Percentiles rank a stretch among this genome's conserved stretches.
These are phyloP conservation scores for Pangasianodon gigas DNA, from an alignment of 2,113 vertebrate genomes.

Conservation along the genomic window DNA sequence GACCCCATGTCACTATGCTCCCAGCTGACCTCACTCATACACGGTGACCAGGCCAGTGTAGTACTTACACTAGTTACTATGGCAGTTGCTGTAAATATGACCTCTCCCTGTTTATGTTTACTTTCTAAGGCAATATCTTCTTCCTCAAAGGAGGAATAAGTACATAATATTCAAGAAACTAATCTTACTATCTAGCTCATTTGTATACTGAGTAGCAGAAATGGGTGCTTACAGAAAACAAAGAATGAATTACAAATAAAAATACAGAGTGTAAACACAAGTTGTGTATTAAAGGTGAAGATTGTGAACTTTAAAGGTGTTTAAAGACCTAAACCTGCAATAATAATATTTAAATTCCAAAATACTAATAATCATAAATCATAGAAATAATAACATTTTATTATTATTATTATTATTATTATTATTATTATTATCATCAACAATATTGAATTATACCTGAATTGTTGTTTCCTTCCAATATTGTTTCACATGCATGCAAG, in stretches of 20 bases:
- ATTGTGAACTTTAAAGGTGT: no score
- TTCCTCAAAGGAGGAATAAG: background rate
- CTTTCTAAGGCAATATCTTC: background rate
- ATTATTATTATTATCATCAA: background rate
- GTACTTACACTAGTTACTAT: background rate
- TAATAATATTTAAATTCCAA: background rate
- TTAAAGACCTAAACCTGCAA: no score
- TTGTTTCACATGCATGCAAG: background rate
- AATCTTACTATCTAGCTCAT: background rate
- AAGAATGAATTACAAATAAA: background rate
- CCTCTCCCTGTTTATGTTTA: background rate
- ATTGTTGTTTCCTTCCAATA: background rate
- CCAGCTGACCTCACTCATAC: background rate
- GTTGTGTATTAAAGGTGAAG: no score
- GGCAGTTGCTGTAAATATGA: background rate
- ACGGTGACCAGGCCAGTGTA: background rate
- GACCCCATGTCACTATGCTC: no score
- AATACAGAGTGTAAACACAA: no score
- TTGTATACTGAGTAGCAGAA: background rate
- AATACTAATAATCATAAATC: background rate
- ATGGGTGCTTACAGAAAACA: background rate
- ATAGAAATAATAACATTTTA: background rate
- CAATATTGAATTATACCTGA: background rate
- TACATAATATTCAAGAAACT: no score
- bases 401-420: background rate